Percentiles rank a stretch among this genome's conserved stretches.
Evolutionary conservation across 2,113 vertebrate species (phyloP).

Genomic region (Collichthys lucidus): DNA sequence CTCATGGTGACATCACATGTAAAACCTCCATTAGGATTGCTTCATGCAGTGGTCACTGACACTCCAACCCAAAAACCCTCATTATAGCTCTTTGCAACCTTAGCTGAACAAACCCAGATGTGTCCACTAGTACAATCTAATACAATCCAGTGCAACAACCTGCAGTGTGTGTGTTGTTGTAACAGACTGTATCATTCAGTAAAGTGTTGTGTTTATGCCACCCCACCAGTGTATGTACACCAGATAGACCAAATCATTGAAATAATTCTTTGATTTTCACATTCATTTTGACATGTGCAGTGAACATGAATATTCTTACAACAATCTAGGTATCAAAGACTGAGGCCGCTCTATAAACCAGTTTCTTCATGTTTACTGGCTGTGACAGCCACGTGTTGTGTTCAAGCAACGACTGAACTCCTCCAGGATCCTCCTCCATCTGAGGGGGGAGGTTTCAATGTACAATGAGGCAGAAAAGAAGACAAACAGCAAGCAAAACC

Average conservation of each 20-base stretch:
- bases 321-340: slow-evolving; percentile 10
- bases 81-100: neutral
- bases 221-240: neutral
- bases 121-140: neutral
- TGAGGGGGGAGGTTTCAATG: neutral
- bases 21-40: neutral
- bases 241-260: neutral
- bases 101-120: slow-evolving; percentile 10
- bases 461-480: slow-evolving; percentile 12
- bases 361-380: neutral
- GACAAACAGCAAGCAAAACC: slow-evolving; percentile 26
- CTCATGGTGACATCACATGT: slow-evolving; percentile 6
- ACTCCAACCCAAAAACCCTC: neutral
- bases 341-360: neutral
- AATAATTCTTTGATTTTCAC: neutral
- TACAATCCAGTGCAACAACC: neutral
- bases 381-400: neutral
- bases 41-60: slow-evolving; percentile 17
- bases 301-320: neutral
- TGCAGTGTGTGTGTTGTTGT: neutral
- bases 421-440: neutral
- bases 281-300: neutral
- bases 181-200: neutral
- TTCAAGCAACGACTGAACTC: neutral
- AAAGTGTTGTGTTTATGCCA: neutral